Evolutionary conservation across 1,140 invertebrate genomes (phyloP).

Genomic region (Drosophila elegans): DNA sequence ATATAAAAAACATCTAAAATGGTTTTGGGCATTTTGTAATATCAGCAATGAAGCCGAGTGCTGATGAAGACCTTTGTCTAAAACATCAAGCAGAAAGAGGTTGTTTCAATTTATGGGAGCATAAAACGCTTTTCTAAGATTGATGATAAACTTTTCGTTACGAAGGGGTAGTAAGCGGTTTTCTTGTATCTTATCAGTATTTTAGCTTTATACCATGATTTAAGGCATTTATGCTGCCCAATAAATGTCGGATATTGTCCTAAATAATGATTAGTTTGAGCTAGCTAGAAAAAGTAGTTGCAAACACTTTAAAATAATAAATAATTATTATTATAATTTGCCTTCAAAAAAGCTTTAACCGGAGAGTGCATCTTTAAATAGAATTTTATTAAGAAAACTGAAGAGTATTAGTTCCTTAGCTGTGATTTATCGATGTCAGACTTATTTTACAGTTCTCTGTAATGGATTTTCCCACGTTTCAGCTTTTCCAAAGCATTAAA

Average conservation of each 20-base stretch:
- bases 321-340: too few relatives aligned
- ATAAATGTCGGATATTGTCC: conserved; percentile 6
- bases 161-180: not conserved
- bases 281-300: not conserved
- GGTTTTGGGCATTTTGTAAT: conserved; percentile 36
- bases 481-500: conserved; percentile 26
- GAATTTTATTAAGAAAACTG: not conserved
- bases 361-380: not conserved
- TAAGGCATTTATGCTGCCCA: not conserved
- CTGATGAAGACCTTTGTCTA: conserved; percentile 15
- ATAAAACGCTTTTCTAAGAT: conserved; percentile 21
- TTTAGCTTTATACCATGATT: not conserved
- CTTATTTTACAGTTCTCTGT: conserved; percentile 9
- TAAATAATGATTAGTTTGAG: not conserved
- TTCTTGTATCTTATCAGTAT: conserved; percentile 13
- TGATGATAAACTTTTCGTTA: conserved; percentile 17
- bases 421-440: conserved; percentile 28
- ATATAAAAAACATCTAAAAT: conserved; percentile 54
- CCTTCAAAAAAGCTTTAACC: too few relatives aligned
- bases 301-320: too few relatives aligned
- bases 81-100: not conserved
- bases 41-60: conserved; percentile 17
- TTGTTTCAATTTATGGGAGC: conserved; percentile 15
- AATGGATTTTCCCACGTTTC: conserved; percentile 29
- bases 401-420: conserved; percentile 8